These are phyloP conservation scores for Phragmatobia fuliginosa DNA, from an alignment of 2,888 invertebrate species.

Conservation along the genomic window DNA sequence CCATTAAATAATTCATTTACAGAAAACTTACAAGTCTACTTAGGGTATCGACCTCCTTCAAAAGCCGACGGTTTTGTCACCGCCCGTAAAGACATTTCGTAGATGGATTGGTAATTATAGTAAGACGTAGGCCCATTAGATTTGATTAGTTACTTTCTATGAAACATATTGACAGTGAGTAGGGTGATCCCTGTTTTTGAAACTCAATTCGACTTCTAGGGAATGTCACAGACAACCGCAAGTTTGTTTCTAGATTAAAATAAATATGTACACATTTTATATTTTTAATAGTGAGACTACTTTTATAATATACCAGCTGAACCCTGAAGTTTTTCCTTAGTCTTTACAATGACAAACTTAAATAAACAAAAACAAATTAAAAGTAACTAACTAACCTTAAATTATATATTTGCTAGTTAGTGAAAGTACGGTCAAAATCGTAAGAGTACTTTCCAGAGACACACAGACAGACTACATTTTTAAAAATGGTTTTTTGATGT, in stretches of 20 bases:
- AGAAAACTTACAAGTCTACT: neutral
- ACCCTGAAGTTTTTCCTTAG: no score
- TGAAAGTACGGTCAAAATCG: no score
- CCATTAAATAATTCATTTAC: neutral
- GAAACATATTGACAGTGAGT: constrained; percentile 1
- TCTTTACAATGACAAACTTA: no score
- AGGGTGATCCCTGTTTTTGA: neutral
- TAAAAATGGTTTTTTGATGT: no score
- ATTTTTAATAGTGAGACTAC: neutral
- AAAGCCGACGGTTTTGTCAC: neutral
- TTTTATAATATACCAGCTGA: no score
- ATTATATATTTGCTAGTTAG: no score
- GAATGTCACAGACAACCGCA: neutral
- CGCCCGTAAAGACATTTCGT: neutral
- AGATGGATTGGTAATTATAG: constrained; percentile 2
- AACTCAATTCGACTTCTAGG: neutral
- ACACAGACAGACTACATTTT: no score
- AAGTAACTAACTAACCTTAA: no score
- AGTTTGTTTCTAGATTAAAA: neutral
- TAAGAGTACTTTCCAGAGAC: no score
- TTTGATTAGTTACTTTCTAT: constrained; percentile 2
- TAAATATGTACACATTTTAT: neutral
- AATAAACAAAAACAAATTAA: no score
- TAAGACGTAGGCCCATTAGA: neutral
- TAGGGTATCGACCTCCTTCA: neutral